These are phyloP conservation scores for Microcaecilia unicolor DNA, from an alignment of 2,797 vertebrate genomes.

Conservation along the genomic window DNA sequence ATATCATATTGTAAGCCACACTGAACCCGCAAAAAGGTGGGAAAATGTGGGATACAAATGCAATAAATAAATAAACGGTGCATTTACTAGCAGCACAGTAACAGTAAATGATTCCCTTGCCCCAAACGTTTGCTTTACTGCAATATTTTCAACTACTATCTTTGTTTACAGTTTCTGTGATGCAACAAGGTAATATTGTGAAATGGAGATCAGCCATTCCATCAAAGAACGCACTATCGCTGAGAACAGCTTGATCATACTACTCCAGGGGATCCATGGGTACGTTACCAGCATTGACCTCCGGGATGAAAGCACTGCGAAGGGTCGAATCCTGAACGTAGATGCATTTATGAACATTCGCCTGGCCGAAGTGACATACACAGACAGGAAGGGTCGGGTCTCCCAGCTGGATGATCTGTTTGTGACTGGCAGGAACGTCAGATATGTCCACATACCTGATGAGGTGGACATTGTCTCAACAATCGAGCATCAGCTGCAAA, in stretches of 20 bases:
- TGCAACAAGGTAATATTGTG: not conserved
- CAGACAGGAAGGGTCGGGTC: slow-evolving; percentile 56
- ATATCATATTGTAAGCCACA: too few relatives aligned
- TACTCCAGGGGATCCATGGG: slow-evolving; percentile 83
- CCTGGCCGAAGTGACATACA: slow-evolving; percentile 68
- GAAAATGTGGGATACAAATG: too few relatives aligned
- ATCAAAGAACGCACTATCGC: slow-evolving; percentile 83
- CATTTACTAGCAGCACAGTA: too few relatives aligned
- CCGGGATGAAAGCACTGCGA: slow-evolving; percentile 75
- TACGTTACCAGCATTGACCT: slow-evolving; percentile 83
- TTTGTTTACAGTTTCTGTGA: too few relatives aligned
- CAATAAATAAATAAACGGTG: too few relatives aligned
- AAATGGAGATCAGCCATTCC: slow-evolving; percentile 65
- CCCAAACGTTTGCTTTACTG: too few relatives aligned
- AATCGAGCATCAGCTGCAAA: slow-evolving; percentile 71
- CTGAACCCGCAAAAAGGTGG: too few relatives aligned
- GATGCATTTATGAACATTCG: slow-evolving; percentile 95
- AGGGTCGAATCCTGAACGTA: slow-evolving; percentile 72
- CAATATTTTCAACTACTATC: too few relatives aligned
- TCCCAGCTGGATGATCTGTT: slow-evolving; percentile 74
- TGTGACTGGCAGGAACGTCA: slow-evolving; percentile 78
- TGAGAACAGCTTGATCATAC: slow-evolving; percentile 87
- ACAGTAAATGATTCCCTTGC: too few relatives aligned
- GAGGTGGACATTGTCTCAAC: slow-evolving; percentile 75
- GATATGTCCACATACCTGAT: slow-evolving; percentile 89